Conservation (phyloP, 2,888 invertebrate genomes). For the Drosophila maculinotata region DNA sequence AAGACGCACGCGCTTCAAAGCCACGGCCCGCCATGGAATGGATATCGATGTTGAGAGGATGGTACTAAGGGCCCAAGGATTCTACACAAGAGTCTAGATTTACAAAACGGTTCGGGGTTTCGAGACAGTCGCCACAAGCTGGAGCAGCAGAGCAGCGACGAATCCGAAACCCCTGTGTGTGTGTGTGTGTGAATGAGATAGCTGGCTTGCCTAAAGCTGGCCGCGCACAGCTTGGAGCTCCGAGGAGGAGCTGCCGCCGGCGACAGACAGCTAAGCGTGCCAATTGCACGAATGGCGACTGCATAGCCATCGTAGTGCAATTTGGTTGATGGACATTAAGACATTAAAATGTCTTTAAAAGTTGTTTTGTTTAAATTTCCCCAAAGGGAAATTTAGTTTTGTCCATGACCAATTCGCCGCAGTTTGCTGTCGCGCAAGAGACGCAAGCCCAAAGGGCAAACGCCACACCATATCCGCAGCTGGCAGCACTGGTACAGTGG, state of each 20-base stretch:
- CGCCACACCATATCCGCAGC: conserved; percentile 15
- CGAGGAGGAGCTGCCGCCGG: conserved; percentile 4
- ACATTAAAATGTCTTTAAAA: conserved; percentile 21
- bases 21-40: conserved; percentile 32
- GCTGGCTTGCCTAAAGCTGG: conserved; percentile 64
- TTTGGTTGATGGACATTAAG: conserved; percentile 4
- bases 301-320: conserved; percentile 80
- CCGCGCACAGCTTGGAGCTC: conserved; percentile 9
- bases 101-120: conserved; percentile 30
- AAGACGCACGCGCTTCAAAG: conserved; percentile 38
- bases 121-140: conserved; percentile 45
- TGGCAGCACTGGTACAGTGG: conserved; percentile 13
- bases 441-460: conserved; percentile 17
- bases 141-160: conserved; percentile 61
- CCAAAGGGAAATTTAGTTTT: conserved; percentile 32
- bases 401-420: conserved; percentile 31
- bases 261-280: conserved; percentile 60
- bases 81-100: conserved; percentile 57
- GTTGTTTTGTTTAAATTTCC: conserved; percentile 30
- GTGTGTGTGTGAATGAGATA: conserved; percentile 6
- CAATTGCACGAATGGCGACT: conserved; percentile 82
- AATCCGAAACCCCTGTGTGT: conserved; percentile 33
- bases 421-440: conserved; percentile 45
- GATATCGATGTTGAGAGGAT: conserved; percentile 23
- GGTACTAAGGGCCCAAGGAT: conserved; percentile 53